phyloP scores from a whole-genome alignment of 1,140 invertebrate species.

The Notospermus geniculatus region DNA sequence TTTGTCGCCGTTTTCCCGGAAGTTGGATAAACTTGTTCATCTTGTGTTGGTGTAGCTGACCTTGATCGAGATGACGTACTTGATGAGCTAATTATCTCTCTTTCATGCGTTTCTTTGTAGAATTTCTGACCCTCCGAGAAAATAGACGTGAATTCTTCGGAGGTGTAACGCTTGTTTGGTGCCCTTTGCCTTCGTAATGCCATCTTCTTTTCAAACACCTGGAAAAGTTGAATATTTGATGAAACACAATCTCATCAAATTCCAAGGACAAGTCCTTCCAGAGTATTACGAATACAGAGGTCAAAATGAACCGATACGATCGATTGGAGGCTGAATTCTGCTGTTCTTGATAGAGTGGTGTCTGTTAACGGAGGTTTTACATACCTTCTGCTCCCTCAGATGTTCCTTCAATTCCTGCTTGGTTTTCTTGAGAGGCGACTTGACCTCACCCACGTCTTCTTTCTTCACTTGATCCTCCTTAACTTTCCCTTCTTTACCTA shows the following conservation, averaged over 20 bases:
- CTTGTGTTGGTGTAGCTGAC: conserved; percentile 27
- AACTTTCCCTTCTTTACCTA: conserved; percentile 9
- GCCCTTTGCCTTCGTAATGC: conserved; percentile 47
- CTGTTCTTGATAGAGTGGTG: no score
- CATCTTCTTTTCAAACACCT: conserved; percentile 37
- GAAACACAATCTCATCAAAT: no score
- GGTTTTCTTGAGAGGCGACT: conserved; percentile 35
- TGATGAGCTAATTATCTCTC: neutral
- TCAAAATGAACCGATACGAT: no score
- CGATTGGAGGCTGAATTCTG: no score
- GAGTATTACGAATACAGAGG: no score
- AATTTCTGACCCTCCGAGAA: conserved; percentile 37
- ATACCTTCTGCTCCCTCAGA: conserved; percentile 50
- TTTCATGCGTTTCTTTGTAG: no score
- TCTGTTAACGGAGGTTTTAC: no score
- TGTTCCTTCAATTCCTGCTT: conserved; percentile 51
- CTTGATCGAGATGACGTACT: conserved; percentile 9
- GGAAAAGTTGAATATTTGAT: no score
- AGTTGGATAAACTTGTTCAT: conserved; percentile 11
- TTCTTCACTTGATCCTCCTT: neutral
- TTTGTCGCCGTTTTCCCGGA: no score
- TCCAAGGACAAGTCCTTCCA: no score
- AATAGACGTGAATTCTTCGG: conserved; percentile 55
- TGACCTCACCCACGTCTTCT: conserved; percentile 9
- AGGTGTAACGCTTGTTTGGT: conserved; percentile 50